These are phyloP conservation scores for Antheraea pernyi DNA, from an alignment of 1,140 invertebrate genomes.

Conservation along the genomic window DNA sequence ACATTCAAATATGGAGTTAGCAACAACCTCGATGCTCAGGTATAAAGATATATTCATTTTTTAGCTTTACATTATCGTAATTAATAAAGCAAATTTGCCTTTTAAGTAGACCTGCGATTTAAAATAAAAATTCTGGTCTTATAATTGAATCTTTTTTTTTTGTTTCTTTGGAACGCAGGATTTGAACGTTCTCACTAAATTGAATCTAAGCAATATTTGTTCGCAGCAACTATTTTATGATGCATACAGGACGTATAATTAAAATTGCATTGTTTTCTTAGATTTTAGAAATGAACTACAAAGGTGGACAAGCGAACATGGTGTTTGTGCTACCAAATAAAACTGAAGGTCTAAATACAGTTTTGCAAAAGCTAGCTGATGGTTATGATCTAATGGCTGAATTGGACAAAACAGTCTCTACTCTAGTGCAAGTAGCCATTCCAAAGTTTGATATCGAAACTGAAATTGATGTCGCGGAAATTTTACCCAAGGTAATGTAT, in stretches of 20 bases:
- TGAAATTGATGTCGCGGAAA: conserved; percentile 49
- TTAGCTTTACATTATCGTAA: no score
- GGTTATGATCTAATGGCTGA: conserved; percentile 53
- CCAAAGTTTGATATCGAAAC: conserved; percentile 78
- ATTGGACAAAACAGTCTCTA: conserved; percentile 49
- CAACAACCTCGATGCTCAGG: conserved; percentile 74
- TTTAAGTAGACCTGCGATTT: no score
- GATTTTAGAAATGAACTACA: conserved; percentile 81
- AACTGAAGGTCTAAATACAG: conserved; percentile 73
- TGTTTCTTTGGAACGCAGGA: no score
- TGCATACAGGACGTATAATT: no score
- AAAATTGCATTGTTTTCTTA: conserved; percentile 23
- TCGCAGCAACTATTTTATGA: no score
- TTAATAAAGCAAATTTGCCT: no score
- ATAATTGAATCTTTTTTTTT: no score
- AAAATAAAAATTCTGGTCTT: no score
- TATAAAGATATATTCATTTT: conserved; percentile 11
- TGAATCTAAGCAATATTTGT: no score
- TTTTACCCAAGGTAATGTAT: conserved; percentile 56
- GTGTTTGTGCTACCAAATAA: conserved; percentile 84
- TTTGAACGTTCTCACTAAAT: no score
- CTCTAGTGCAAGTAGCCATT: conserved; percentile 60
- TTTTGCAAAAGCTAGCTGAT: conserved; percentile 47
- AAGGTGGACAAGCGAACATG: conserved; percentile 81
- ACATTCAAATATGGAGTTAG: conserved; percentile 79